Evolutionary conservation across 2,888 invertebrate species (phyloP), one percentile per base, ranked within the genome.

Genomic region (Stictocephala bisonia): DNA sequence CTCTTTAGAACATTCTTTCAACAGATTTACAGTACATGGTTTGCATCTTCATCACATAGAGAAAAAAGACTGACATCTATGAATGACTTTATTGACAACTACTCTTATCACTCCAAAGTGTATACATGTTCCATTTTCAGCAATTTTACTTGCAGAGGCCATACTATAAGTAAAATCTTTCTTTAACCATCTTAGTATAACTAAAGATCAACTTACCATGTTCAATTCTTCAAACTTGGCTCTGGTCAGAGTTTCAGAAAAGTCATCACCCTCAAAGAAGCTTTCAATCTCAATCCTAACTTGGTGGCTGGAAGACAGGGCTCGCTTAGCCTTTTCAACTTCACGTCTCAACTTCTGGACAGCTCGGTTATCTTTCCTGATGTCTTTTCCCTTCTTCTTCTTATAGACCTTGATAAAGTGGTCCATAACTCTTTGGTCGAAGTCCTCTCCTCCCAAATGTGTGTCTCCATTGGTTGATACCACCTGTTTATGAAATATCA

Each of bases 221-320:
- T 99, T 99, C 83, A 99, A 86, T 85, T 99, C 98, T 84, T 99
- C 98, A 83, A 99, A 99, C 86, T 98, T 99, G 81, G 99, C 99
- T 83, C 99, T 91, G 81, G 99, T 99, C 74, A 99, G 88, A 1
- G 96, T 96, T 86, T 99, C 99, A 6, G 96, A 95, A 90, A 99
- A 99, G 84, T 99, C 99, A 82, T 97, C 96, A 81, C 97, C 97
- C 83, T 99, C 98, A 81, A 93, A 97, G 91, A 99, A 94, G 48
- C 97, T 96, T 86, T 99, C 99, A 81, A 99, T 97, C 87, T 99
- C 99, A 83, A 99, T 96, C 84, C 95, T 92, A 81, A 97, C 96
- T 86, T 97, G 97, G 84, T 98, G 98, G 82, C 92, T 92, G 74
- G 95, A 92, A 71, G 97, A 97, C 80, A 99, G 88, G 27, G 96